phyloP scores from a whole-genome alignment of 2,113 vertebrate genomes.

The Synodontis membranacea region DNA sequence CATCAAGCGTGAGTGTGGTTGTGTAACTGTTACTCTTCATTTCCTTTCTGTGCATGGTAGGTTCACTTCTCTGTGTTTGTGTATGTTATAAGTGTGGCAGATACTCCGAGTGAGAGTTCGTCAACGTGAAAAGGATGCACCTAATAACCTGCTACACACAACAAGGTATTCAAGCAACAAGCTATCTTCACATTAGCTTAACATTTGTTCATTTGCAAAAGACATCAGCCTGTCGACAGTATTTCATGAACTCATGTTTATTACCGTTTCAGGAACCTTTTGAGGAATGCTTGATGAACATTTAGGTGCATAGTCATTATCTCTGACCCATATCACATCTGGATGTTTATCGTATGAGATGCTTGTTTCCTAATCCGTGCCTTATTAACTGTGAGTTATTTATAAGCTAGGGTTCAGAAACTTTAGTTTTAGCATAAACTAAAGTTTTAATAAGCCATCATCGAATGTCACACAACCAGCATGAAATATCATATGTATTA shows the following conservation, averaged over 20 bases:
- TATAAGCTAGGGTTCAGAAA: not conserved
- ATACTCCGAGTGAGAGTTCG: conserved; percentile 67
- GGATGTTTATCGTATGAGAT: conserved; percentile 2
- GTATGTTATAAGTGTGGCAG: conserved; percentile 59
- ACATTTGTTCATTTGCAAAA: not conserved
- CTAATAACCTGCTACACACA: conserved; percentile 38
- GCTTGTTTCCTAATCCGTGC: conserved; percentile 62
- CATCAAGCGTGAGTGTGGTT: conserved; percentile 85
- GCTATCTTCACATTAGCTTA: conserved; percentile 27
- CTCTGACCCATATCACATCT: conserved; percentile 1
- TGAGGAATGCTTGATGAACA: conserved; percentile 10
- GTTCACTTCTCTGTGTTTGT: conserved; percentile 5
- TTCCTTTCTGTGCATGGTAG: conserved; percentile 15
- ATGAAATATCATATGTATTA: not conserved
- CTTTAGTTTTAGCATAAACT: too few relatives aligned
- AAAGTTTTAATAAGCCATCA: not conserved
- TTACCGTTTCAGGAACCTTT: not conserved
- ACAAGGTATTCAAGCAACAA: conserved; percentile 57
- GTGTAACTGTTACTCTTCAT: not conserved
- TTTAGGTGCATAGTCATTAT: not conserved
- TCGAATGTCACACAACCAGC: not conserved
- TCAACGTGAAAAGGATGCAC: conserved; percentile 56
- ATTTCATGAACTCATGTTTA: not conserved
- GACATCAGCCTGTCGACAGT: not conserved
- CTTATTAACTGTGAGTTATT: conserved; percentile 58